A percentile compares a stretch with the other conserved stretches of the same genome.
phyloP scores from a whole-genome alignment of 2,888 invertebrate genomes.

The Pseudolycoriella hygida region DNA sequence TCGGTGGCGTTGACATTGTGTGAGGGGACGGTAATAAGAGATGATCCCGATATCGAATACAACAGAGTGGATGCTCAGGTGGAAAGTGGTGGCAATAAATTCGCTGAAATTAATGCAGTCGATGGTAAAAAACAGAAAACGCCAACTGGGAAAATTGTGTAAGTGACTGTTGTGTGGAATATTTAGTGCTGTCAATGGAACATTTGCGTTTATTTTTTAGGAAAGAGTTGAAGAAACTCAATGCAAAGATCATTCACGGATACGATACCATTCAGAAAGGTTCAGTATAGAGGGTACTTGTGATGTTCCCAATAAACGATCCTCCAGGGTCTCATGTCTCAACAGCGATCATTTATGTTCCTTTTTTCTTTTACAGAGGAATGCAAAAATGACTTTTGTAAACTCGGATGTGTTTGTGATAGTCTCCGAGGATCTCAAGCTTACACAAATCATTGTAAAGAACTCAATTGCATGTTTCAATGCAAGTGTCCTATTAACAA shows the following conservation, averaged over 20 bases:
- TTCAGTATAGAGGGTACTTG: too few species aligned
- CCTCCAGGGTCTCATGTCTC: too few species aligned
- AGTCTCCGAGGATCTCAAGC: constrained; percentile 33
- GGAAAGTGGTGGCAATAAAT: constrained; percentile 9
- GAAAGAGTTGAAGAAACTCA: constrained; percentile 39
- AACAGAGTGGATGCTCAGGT: constrained; percentile 8
- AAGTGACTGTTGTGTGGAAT: background rate
- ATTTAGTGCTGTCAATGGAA: background rate
- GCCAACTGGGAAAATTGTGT: background rate
- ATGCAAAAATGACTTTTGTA: constrained; percentile 39
- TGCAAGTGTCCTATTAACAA: constrained; percentile 27
- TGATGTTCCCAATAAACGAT: too few species aligned
- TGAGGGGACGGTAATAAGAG: constrained; percentile 33
- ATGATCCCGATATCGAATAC: constrained; percentile 20
- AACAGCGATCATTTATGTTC: too few species aligned
- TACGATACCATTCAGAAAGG: background rate
- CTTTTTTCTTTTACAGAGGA: too few species aligned
- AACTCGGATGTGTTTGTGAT: constrained; percentile 47
- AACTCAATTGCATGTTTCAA: constrained; percentile 29
- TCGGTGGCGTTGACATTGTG: constrained; percentile 41
- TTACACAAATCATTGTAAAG: constrained; percentile 41
- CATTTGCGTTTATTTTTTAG: constrained; percentile 15
- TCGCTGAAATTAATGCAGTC: constrained; percentile 11
- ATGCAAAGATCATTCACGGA: constrained; percentile 44
- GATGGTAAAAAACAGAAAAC: background rate